phyloP scores from a whole-genome alignment of 2,113 vertebrate species.

The Asarcornis scutulata region DNA sequence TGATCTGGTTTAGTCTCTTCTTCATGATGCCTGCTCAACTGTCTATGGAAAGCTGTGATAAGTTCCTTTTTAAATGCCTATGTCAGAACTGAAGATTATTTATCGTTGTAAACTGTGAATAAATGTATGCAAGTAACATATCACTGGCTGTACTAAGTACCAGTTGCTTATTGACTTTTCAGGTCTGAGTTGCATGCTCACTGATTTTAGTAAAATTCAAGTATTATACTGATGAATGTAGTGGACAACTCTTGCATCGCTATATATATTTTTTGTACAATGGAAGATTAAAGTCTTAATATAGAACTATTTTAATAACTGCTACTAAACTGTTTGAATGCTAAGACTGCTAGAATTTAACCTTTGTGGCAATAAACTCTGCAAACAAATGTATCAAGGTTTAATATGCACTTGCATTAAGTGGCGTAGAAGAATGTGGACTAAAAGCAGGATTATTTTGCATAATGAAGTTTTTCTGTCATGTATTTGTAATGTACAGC shows the following conservation, averaged over 20 bases:
- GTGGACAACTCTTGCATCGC: slow-evolving; percentile 53
- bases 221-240: slow-evolving; percentile 45
- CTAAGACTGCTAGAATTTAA: not conserved
- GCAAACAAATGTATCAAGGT: not conserved
- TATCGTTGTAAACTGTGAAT: slow-evolving; percentile 75
- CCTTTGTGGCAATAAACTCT: slow-evolving; percentile 2
- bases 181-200: slow-evolving; percentile 52
- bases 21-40: not conserved
- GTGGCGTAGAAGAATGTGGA: slow-evolving; percentile 31
- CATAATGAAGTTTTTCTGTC: slow-evolving; percentile 18
- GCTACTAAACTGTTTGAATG: slow-evolving; percentile 47
- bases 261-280: slow-evolving; percentile 30
- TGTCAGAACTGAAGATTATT: slow-evolving; percentile 63
- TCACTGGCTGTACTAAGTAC: slow-evolving; percentile 55
- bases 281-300: slow-evolving; percentile 5
- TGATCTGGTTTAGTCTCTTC: slow-evolving; percentile 7
- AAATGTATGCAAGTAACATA: slow-evolving; percentile 58
- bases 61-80: slow-evolving; percentile 49
- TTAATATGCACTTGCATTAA: slow-evolving; percentile 26
- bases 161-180: slow-evolving; percentile 44
- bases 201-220: slow-evolving; percentile 51
- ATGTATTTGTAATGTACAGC: slow-evolving; percentile 49
- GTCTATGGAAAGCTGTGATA: slow-evolving; percentile 37
- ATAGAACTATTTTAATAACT: slow-evolving; percentile 68
- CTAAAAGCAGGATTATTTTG: slow-evolving; percentile 30